Evolutionary conservation across 2,113 vertebrate species (phyloP).

Genomic region (Pituophis catenifer): DNA sequence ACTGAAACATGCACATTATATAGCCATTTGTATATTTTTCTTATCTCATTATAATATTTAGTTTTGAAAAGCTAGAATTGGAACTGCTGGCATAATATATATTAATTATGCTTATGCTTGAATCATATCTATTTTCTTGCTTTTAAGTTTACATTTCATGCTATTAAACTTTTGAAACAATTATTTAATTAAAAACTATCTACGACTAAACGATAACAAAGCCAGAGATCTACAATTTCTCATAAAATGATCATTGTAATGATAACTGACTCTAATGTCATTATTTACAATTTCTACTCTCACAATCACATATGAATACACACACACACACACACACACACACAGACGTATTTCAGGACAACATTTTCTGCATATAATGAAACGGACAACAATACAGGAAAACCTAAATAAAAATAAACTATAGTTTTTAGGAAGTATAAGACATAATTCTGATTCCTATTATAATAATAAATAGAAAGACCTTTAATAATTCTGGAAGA

Average conservation of each 20-base stretch:
- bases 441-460: slow-evolving; percentile 14
- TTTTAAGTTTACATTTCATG: background rate
- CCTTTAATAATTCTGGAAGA: slow-evolving; percentile 68
- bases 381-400: background rate
- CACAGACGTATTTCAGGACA: background rate
- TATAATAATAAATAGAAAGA: slow-evolving; percentile 57
- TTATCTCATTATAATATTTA: background rate
- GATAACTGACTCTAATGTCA: background rate
- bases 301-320: background rate
- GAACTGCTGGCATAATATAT: background rate
- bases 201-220: background rate
- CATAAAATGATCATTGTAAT: background rate
- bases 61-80: background rate
- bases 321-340: background rate
- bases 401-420: background rate
- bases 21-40: background rate
- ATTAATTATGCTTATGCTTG: background rate
- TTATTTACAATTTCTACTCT: background rate
- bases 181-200: background rate
- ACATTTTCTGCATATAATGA: background rate
- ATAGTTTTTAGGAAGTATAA: background rate
- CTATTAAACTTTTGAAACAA: background rate
- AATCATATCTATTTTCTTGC: background rate
- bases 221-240: background rate
- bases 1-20: background rate